These are phyloP conservation scores for Rosalia funebris DNA, from an alignment of 2,888 invertebrate genomes.

Conservation along the genomic window DNA sequence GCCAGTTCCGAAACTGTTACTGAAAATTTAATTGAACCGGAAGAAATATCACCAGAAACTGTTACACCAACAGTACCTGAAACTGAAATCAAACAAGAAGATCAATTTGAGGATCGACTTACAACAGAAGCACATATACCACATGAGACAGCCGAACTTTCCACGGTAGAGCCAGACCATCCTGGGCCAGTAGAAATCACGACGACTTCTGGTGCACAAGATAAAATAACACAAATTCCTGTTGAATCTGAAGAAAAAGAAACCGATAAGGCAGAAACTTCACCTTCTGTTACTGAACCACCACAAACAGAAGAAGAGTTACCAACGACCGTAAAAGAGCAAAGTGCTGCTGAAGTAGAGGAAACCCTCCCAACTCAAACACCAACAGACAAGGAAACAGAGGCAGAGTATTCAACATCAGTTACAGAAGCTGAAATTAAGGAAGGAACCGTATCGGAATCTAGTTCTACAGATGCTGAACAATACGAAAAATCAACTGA, in stretches of 20 bases:
- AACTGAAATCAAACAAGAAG: constrained; percentile 29
- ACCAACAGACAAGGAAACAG: constrained; percentile 27
- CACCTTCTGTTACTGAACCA: constrained; percentile 28
- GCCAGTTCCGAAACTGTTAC: background rate
- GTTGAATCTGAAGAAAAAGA: constrained; percentile 16
- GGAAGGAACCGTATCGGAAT: constrained; percentile 13
- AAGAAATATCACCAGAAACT: background rate
- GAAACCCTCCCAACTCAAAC: constrained; percentile 12
- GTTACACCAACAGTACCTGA: background rate
- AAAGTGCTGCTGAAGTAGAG: too few relatives aligned
- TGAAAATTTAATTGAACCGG: background rate
- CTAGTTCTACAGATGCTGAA: background rate
- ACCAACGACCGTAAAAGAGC: too few relatives aligned
- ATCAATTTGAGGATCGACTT: constrained; percentile 30
- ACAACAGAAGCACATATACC: constrained; percentile 2
- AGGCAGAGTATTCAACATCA: constrained; percentile 23
- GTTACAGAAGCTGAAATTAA: constrained; percentile 26
- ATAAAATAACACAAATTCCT: constrained; percentile 32
- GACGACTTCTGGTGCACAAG: constrained; percentile 33
- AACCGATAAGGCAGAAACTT: constrained; percentile 17
- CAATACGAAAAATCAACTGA: background rate
- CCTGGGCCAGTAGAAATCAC: constrained; percentile 30
- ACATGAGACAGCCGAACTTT: constrained; percentile 10
- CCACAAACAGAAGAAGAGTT: constrained; percentile 23
- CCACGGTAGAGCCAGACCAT: constrained; percentile 20